Evolutionary conservation across 2,888 invertebrate species (phyloP).

Genomic region (Leucania comma): DNA sequence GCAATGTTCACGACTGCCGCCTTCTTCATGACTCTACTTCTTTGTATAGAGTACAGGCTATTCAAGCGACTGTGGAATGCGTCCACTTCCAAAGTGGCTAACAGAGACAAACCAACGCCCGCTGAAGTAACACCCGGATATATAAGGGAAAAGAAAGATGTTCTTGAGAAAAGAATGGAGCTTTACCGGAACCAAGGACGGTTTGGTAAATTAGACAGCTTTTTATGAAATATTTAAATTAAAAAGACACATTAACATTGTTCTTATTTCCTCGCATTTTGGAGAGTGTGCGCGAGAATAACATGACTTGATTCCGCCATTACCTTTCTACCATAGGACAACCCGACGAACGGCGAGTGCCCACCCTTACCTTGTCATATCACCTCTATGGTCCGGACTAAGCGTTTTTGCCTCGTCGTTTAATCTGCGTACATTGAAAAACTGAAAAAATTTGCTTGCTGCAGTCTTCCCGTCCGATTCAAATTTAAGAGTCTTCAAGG

Average conservation of each 20-base stretch:
- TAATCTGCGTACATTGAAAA: too few relatives aligned
- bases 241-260: not conserved
- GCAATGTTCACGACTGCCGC: slow-evolving; percentile 71
- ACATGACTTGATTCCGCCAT: too few relatives aligned
- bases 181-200: slow-evolving; percentile 46
- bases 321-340: too few relatives aligned
- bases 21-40: slow-evolving; percentile 70
- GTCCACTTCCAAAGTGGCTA: slow-evolving; percentile 52
- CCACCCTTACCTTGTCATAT: too few relatives aligned
- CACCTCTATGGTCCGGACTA: too few relatives aligned
- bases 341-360: too few relatives aligned
- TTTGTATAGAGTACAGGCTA: slow-evolving; percentile 79
- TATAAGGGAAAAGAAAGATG: slow-evolving; percentile 70
- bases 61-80: slow-evolving; percentile 68
- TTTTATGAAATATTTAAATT: not conserved
- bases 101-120: slow-evolving; percentile 36
- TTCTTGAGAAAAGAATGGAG: slow-evolving; percentile 68
- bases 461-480: too few relatives aligned
- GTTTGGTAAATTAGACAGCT: slow-evolving; percentile 16
- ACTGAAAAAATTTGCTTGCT: too few relatives aligned
- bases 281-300: too few relatives aligned
- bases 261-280: not conserved
- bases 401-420: too few relatives aligned
- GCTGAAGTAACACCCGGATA: slow-evolving; percentile 61
- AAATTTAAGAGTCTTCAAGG: too few relatives aligned